Evolutionary conservation across 2,888 invertebrate genomes (phyloP).

Genomic region (Spilosoma lubricipeda): DNA sequence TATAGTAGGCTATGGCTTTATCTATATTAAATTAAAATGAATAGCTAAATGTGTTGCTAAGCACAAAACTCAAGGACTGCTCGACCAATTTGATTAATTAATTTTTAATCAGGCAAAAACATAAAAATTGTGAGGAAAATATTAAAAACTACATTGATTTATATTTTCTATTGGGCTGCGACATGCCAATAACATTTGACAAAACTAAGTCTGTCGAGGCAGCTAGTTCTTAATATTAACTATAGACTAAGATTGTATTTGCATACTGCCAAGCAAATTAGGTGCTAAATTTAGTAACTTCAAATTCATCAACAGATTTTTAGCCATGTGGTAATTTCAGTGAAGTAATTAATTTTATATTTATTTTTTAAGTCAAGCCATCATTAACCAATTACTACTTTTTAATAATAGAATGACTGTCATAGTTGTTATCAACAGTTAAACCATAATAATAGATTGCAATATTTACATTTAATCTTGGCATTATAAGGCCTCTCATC

Average conservation of each 20-base stretch:
- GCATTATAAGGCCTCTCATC: not conserved
- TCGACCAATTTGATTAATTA: too few species aligned
- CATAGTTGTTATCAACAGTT: not conserved
- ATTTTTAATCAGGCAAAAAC: too few species aligned
- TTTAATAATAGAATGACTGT: not conserved
- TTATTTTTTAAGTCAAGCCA: too few species aligned
- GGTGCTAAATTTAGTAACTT: not conserved
- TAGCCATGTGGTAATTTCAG: not conserved
- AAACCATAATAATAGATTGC: not conserved
- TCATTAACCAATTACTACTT: too few species aligned
- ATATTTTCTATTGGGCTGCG: too few species aligned
- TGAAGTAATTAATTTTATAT: not conserved
- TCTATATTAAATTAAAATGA: too few species aligned
- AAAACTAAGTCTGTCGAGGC: too few species aligned
- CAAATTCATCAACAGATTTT: constrained; percentile 1
- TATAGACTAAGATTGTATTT: not conserved
- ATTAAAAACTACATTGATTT: too few species aligned
- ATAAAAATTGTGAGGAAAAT: too few species aligned
- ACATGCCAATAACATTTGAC: too few species aligned
- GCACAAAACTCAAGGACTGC: too few species aligned
- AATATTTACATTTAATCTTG: not conserved
- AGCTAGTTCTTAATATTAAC: not conserved
- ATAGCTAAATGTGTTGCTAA: too few species aligned
- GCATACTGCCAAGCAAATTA: not conserved
- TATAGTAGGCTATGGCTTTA: not conserved